Evolutionary conservation across 2,888 invertebrate genomes (phyloP), one percentile per base, ranked within the genome.

Genomic region (Crematogaster levior): DNA sequence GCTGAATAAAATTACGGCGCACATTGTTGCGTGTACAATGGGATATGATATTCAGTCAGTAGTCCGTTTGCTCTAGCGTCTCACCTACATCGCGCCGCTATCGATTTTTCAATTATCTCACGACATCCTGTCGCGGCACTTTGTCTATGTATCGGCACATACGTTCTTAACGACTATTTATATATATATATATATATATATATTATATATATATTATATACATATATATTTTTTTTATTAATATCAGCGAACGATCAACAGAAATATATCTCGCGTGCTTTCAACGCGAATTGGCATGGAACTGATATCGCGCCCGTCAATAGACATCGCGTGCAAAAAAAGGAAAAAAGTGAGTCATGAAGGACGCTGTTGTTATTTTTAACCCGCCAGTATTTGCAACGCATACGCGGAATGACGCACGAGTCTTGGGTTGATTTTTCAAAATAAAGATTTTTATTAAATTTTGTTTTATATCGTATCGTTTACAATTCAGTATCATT

Each of bases 371-470:
- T 3, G 40, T 43, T 77, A 77, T 77, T 77, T 72, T 77, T 70
- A 43, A 30, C 12, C 9, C 10, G 21, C 5, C 21, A 51, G 51
- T 53, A 70, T 77, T 72, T 70, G 40, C 15, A 15, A 1, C 43
- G 7, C 3, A 18, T 21, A 34, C 46, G 37, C 53, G 21, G 7
- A 24, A 18, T 46, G 34, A 58, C 34, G 24, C 15, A 5, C 12
- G 18, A 27, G 34, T 37, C 18, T 15, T 15, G 21, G 82, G 61
- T 86, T 65, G 34, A 56, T n/a, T 66, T 68, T 84, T 86, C 74
- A 34, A 90, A 90, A 89, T 83, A 88, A 80, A 53, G 85, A 65
- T 43, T 85, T 89, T 90, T 90, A 89, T 90, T 89, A n/a, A 58
- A 81, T 70, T 56, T 82, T 86, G 83, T 72, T 84, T 80, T 90